Conservation (phyloP, 92 coral and sea anemone genomes). For the Paragorgia papillata region DNA sequence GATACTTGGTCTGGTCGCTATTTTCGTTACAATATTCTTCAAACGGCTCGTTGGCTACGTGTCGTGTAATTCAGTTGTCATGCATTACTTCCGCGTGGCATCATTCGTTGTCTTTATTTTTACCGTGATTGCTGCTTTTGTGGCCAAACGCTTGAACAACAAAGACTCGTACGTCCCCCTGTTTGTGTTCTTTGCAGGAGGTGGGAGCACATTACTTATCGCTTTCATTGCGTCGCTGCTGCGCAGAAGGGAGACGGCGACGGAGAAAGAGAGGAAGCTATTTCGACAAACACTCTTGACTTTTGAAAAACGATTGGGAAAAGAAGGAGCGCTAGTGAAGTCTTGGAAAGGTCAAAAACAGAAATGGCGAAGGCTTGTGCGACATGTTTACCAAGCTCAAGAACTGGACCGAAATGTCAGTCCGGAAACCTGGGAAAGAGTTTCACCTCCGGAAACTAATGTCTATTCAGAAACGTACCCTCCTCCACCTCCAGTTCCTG, state of each 20-base stretch:
- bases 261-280: constrained; percentile 74
- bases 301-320: constrained; percentile 64
- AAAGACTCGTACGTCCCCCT: constrained; percentile 70
- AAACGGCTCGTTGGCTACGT: constrained; percentile 59
- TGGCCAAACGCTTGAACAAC: constrained; percentile 61
- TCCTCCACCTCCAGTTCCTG: constrained; percentile 29
- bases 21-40: constrained; percentile 74
- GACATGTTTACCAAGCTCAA: constrained; percentile 86
- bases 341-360: constrained; percentile 81
- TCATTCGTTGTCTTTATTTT: constrained; percentile 67
- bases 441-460: constrained; percentile 10
- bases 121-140: constrained; percentile 71
- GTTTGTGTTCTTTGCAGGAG: constrained; percentile 66
- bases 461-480: constrained; percentile 32
- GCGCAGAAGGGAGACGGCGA: constrained; percentile 65
- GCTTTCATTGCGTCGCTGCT: constrained; percentile 63
- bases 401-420: constrained; percentile 51
- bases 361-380: constrained; percentile 86
- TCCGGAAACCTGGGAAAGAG: constrained; percentile 52
- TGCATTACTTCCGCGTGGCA: constrained; percentile 80
- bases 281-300: constrained; percentile 66
- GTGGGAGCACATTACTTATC: constrained; percentile 56
- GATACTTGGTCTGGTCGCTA: constrained; percentile 63
- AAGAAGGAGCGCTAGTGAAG: constrained; percentile 70
- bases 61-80: constrained; percentile 76